A percentile compares a stretch with the other conserved stretches of the same genome.
These are phyloP conservation scores for Paraescarpia echinospica DNA, from an alignment of 1,140 invertebrate genomes.

Conservation along the genomic window DNA sequence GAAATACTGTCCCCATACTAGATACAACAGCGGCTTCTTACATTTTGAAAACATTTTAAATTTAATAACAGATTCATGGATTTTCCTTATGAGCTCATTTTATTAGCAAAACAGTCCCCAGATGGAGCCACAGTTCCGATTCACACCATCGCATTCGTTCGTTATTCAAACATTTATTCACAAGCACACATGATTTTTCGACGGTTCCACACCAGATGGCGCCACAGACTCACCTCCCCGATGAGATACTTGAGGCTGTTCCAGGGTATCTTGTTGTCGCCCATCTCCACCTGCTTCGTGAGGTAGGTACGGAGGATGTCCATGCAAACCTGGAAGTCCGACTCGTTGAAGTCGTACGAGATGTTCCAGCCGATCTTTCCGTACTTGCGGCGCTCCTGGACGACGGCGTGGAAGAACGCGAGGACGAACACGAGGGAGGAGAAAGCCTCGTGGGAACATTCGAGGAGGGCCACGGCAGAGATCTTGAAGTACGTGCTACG, in stretches of 20 bases:
- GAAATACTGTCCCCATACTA: no score
- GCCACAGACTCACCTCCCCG: slow-evolving; percentile 72
- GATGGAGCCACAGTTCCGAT: no score
- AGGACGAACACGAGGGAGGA: slow-evolving; percentile 38
- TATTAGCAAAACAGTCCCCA: no score
- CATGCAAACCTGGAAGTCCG: slow-evolving; percentile 78
- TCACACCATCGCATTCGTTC: no score
- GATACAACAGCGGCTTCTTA: no score
- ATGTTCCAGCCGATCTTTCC: slow-evolving; percentile 94
- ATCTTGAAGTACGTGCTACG: slow-evolving; percentile 86
- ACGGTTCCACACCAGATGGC: no score
- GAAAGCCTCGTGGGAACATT: slow-evolving; percentile 62
- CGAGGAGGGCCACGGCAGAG: slow-evolving; percentile 67
- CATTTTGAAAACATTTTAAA: no score
- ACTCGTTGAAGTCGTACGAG: slow-evolving; percentile 88
- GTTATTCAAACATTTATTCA: no score
- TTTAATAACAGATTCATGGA: no score
- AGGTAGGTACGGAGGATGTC: slow-evolving; percentile 82
- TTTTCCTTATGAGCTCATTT: no score
- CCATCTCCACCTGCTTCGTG: slow-evolving; percentile 66
- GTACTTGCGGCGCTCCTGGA: slow-evolving; percentile 81
- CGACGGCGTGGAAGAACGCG: slow-evolving; percentile 71
- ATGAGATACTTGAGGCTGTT: slow-evolving; percentile 86
- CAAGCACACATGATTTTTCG: no score
- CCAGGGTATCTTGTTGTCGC: slow-evolving; percentile 76